Evolutionary conservation across 2,113 vertebrate genomes (phyloP).

Genomic region (Clarias batrachus): DNA sequence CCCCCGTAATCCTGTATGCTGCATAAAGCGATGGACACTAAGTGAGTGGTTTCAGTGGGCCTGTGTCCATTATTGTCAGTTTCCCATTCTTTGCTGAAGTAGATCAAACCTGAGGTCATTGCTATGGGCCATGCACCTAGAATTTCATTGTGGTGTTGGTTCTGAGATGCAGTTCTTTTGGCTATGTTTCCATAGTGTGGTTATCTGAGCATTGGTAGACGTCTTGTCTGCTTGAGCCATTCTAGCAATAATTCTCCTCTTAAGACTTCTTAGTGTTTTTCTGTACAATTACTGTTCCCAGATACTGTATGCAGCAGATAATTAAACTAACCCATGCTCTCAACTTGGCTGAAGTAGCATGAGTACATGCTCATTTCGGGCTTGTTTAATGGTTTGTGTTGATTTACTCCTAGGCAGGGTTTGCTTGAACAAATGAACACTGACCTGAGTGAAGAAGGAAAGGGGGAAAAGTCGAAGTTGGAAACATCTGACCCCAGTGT

Average conservation of each 20-base stretch:
- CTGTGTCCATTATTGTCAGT: not conserved
- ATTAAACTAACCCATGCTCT: not conserved
- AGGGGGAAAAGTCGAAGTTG: constrained; percentile 49
- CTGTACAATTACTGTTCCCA: not conserved
- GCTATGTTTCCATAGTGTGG: not conserved
- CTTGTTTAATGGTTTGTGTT: not conserved
- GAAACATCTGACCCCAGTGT: constrained; percentile 53
- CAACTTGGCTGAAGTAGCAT: not conserved
- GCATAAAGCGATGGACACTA: no score
- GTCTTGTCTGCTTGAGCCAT: not conserved
- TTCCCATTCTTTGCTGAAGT: not conserved
- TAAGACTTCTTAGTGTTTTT: not conserved
- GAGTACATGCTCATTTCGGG: not conserved
- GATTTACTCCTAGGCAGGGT: constrained; percentile 64
- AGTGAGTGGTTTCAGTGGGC: not conserved
- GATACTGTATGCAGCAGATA: not conserved
- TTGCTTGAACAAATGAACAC: constrained; percentile 70
- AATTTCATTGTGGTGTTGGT: not conserved
- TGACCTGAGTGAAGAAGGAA: constrained; percentile 57
- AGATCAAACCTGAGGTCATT: not conserved
- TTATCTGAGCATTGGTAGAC: not conserved
- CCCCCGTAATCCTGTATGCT: no score
- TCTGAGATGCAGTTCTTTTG: not conserved
- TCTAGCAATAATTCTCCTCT: not conserved
- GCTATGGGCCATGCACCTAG: not conserved